Conservation (phyloP, 2,113 vertebrate genomes). For the Suncus etruscus region DNA sequence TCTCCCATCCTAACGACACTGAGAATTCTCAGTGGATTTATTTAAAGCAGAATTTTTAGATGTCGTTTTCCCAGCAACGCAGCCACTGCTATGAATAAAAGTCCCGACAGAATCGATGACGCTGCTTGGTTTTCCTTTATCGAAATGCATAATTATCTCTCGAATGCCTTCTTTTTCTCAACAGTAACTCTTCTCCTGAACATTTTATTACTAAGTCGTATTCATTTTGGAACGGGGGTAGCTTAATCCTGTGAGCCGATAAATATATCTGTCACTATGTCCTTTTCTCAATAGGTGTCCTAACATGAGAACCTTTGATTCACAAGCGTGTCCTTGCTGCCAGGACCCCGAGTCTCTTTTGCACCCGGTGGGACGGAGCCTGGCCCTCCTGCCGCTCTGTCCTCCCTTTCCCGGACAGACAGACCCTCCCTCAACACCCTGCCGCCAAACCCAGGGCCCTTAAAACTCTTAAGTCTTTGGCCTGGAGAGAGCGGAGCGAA, state of each 20-base stretch:
- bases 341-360: slow-evolving; percentile 78
- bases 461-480: slow-evolving; percentile 58
- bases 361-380: slow-evolving; percentile 75
- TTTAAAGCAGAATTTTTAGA: slow-evolving; percentile 17
- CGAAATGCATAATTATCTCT: slow-evolving; percentile 68
- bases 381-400: slow-evolving; percentile 63
- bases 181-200: slow-evolving; percentile 86
- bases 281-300: slow-evolving; percentile 71
- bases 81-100: slow-evolving; percentile 69
- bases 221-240: slow-evolving; percentile 57
- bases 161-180: slow-evolving; percentile 72
- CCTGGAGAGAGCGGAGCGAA: slow-evolving; percentile 17
- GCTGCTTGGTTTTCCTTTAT: slow-evolving; percentile 60
- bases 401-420: slow-evolving; percentile 73
- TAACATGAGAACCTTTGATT: slow-evolving; percentile 73
- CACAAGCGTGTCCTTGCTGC: slow-evolving; percentile 79
- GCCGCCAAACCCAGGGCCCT: slow-evolving; percentile 53
- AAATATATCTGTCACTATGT: slow-evolving; percentile 57
- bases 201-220: slow-evolving; percentile 74
- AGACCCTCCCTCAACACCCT: slow-evolving; percentile 64
- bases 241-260: slow-evolving; percentile 68
- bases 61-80: slow-evolving; percentile 47
- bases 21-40: slow-evolving; percentile 37
- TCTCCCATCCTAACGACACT: slow-evolving; percentile 55
- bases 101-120: slow-evolving; percentile 62